phyloP scores from a whole-genome alignment of 2,113 vertebrate species.

The Arizona elegans region DNA sequence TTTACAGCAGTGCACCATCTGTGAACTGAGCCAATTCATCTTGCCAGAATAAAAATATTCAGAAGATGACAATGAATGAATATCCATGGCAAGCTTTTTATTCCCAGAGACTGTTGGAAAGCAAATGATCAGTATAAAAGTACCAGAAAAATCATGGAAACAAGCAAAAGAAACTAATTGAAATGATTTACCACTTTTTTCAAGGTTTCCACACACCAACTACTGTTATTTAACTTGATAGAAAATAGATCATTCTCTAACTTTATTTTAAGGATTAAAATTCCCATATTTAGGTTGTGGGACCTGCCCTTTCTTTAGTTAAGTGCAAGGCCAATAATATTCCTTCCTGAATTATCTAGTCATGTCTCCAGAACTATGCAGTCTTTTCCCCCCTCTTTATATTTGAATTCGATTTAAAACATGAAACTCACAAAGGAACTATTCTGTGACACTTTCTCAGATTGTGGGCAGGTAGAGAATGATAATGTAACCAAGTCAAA shows the following conservation, averaged over 20 bases:
- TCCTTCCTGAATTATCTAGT: not conserved
- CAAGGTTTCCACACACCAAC: not conserved
- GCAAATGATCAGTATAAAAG: not conserved
- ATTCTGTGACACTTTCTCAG: not conserved
- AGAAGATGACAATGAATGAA: conserved; percentile 12
- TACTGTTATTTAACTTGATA: not conserved
- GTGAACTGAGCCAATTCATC: conserved; percentile 27
- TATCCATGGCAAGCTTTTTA: conserved; percentile 26
- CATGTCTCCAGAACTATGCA: not conserved
- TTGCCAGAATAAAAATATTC: conserved; percentile 39
- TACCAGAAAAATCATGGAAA: not conserved
- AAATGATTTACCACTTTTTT: not conserved
- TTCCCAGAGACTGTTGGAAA: conserved; percentile 2
- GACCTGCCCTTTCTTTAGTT: not conserved
- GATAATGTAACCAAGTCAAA: not conserved
- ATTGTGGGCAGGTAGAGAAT: not conserved
- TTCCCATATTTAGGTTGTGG: not conserved
- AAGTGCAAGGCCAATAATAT: not conserved
- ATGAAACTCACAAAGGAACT: not conserved
- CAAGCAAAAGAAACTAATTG: not conserved
- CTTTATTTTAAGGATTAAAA: not conserved
- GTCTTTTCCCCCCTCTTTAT: not conserved
- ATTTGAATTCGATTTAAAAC: not conserved
- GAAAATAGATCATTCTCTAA: not conserved
- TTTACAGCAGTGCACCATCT: conserved; percentile 25